These are phyloP conservation scores for Amblyjoppa fuscipennis DNA, from an alignment of 2,888 invertebrate genomes.

Conservation along the genomic window DNA sequence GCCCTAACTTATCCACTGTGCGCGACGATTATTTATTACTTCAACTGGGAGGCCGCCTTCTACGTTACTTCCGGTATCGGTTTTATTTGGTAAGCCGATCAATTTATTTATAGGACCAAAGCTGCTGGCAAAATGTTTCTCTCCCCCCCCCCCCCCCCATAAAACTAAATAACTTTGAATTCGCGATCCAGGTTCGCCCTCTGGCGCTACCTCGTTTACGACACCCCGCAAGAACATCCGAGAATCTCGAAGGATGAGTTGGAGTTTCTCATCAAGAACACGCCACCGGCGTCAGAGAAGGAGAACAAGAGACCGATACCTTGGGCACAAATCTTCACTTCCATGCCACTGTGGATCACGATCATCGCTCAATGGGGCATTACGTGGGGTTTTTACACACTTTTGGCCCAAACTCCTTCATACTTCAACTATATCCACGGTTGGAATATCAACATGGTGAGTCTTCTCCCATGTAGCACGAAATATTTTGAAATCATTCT, in stretches of 20 bases:
- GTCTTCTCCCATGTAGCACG: conserved; percentile 62
- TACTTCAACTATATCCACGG: conserved; percentile 90
- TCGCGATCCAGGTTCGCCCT: conserved; percentile 81
- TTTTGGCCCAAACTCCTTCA: conserved; percentile 90
- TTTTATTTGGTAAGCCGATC: conserved; percentile 87
- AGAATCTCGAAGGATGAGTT: conserved; percentile 88
- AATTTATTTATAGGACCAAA: neutral
- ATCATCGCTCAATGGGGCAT: conserved; percentile 89
- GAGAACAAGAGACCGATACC: conserved; percentile 85
- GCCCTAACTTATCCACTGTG: conserved; percentile 89
- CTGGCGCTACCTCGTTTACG: conserved; percentile 89
- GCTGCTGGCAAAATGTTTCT: neutral
- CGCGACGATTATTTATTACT: conserved; percentile 88
- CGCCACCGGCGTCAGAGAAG: conserved; percentile 83
- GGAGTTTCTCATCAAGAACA: conserved; percentile 87
- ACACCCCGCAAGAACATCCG: conserved; percentile 90
- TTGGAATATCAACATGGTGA: conserved; percentile 89
- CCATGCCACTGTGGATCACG: conserved; percentile 88
- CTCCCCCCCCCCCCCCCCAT: neutral
- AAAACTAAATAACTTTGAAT: neutral
- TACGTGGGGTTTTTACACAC: conserved; percentile 90
- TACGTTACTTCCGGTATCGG: conserved; percentile 88
- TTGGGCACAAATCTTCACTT: conserved; percentile 88
- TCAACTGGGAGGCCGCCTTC: conserved; percentile 90
- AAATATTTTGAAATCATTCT: too few relatives aligned